Evolutionary conservation across 2,113 vertebrate genomes (phyloP), one percentile per base, ranked within the genome.

Genomic region (Zapornia atra): DNA sequence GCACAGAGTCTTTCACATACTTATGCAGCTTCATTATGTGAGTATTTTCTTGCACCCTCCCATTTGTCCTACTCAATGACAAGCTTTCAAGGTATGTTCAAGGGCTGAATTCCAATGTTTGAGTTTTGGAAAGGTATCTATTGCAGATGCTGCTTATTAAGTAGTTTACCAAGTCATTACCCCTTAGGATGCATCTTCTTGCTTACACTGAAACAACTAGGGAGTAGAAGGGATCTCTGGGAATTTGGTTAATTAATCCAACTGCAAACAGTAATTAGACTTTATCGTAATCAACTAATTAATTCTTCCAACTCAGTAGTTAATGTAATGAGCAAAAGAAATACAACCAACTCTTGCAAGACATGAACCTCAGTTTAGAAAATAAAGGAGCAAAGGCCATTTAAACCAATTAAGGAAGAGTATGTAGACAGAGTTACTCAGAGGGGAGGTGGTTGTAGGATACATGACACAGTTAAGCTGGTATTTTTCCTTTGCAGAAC

Each of bases 181-280:
- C 84, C 82, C 81, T 80, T 91, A 90, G 82, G 89, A 96, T 85
- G 75, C 44, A 77, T 91, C 92, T 92, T 87, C 86, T 82, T 93
- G 89, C 79, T 95, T 94, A 77, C 78, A 53, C 53, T 86, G 76
- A 69, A 95, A 65, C 54, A 71, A 5, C 64, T 25, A 86, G 90
- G 90, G 96, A 94, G 69, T 83, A 87, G 78, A 91, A 91, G 29
- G 5, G 61, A 80, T 92, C 64, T 94, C 86, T 88, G 75, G 59
- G 66, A 97, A 95, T 95, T 94, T 51, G 51, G 73, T 89, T 96
- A 97, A 96, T 97, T 97, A 97, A 92, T 97, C 89, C 91, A 95
- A 77, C 91, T 64, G 92, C 91, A 96, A 97, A 96, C 91, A 96
- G 92, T 96, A 97, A 97, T 97, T 97, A 96, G 95, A 96, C 92